A percentile compares a stretch with the other conserved stretches of the same genome.
phyloP scores from a whole-genome alignment of 2,888 invertebrate species.

The Oconnorella tubifera region DNA sequence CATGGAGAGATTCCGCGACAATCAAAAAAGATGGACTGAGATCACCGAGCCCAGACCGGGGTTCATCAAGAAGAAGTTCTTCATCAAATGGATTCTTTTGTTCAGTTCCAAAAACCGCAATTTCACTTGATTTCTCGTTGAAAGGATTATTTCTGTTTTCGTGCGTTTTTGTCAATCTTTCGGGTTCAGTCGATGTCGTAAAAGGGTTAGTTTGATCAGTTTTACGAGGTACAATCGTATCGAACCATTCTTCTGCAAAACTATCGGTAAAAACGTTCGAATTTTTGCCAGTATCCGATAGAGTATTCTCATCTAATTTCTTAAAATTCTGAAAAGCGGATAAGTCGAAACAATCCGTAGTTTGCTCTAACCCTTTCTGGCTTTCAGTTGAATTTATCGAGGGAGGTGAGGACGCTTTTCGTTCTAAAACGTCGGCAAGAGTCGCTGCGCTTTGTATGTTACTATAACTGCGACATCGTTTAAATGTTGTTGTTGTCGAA shows the following conservation, averaged over 20 bases:
- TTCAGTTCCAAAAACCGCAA: no score
- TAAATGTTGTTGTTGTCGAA: conserved; percentile 3
- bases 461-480: conserved; percentile 26
- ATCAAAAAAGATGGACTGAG: conserved; percentile 20
- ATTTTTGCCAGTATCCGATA: not conserved
- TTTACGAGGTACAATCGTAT: not conserved
- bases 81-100: no score
- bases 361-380: not conserved
- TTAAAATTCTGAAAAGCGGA: conserved; percentile 5
- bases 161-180: conserved; percentile 1
- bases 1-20: conserved; percentile 15
- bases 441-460: conserved; percentile 20
- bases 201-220: not conserved
- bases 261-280: not conserved
- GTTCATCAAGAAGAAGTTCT: no score
- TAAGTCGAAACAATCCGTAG: conserved; percentile 1
- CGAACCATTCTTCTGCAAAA: conserved; percentile 4
- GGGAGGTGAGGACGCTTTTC: not conserved
- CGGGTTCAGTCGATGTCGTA: not conserved
- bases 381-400: not conserved
- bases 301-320: not conserved
- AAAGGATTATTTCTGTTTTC: no score
- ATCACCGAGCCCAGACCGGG: conserved; percentile 6
- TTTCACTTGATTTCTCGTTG: no score
- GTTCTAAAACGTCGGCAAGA: not conserved